Evolutionary conservation across 2,797 vertebrate species (phyloP).

Genomic region (Leptodactylus fallax): DNA sequence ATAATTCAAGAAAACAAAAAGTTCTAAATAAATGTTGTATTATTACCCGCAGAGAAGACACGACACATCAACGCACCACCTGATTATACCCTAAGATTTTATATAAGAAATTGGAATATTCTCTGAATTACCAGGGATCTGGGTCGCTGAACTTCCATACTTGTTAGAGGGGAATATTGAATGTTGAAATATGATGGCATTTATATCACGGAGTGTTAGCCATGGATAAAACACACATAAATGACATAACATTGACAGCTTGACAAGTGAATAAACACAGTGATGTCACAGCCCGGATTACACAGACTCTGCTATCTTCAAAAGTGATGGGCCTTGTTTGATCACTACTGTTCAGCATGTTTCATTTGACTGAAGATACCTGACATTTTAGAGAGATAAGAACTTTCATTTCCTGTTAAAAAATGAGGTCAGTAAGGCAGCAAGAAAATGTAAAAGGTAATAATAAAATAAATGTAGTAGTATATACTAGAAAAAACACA

Average conservation of each 20-base stretch:
- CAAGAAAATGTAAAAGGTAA: not conserved
- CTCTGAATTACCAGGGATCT: conserved; percentile 30
- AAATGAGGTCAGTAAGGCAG: not conserved
- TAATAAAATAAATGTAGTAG: conserved; percentile 9
- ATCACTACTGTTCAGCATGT: not conserved
- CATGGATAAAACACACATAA: not conserved
- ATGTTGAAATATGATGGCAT: conserved; percentile 34
- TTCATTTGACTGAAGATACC: conserved; percentile 30
- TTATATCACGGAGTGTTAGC: conserved; percentile 1
- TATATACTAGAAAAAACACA: conserved; percentile 9
- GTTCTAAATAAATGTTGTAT: conserved; percentile 24
- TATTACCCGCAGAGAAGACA: not conserved
- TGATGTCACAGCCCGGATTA: conserved; percentile 14
- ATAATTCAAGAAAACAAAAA: conserved; percentile 17
- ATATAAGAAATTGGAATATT: conserved; percentile 22
- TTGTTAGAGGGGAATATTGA: conserved; percentile 29
- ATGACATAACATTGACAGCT: not conserved
- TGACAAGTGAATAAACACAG: not conserved
- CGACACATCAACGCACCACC: not conserved
- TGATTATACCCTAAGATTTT: not conserved
- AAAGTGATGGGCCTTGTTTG: not conserved
- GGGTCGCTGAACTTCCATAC: conserved; percentile 29
- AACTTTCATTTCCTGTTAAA: conserved; percentile 50
- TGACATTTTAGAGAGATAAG: conserved; percentile 41
- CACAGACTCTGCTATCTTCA: not conserved